Conservation (phyloP, 2,797 vertebrate species). For the Arremon aurantiirostris region DNA sequence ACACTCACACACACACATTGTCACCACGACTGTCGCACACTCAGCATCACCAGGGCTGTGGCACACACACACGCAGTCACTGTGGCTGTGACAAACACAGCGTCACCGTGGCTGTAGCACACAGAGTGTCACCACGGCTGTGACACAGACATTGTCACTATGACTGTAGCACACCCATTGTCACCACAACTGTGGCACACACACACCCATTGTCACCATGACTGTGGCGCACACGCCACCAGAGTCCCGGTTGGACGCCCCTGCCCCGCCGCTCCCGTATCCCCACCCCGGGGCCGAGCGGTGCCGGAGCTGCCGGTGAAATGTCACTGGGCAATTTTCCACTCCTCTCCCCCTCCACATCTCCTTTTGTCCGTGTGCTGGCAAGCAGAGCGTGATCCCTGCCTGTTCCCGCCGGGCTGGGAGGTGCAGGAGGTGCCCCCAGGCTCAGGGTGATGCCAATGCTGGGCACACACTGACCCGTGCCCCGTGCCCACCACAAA, state of each 20-base stretch:
- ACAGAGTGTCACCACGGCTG: rapidly evolving
- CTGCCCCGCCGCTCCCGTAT: rapidly evolving
- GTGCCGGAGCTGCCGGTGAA: neutral
- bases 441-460: rapidly evolving
- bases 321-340: neutral
- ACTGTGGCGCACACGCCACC: neutral
- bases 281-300: rapidly evolving
- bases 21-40: too few species aligned
- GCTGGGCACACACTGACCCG: rapidly evolving
- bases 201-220: neutral
- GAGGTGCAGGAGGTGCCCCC: neutral
- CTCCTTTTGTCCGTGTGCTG: neutral
- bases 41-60: too few species aligned
- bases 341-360: neutral
- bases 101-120: neutral
- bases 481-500: neutral
- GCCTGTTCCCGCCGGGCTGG: neutral
- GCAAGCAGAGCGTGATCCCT: neutral
- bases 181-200: too few species aligned
- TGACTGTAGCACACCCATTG: neutral
- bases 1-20: too few species aligned
- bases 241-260: rapidly evolving
- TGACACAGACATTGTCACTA: rapidly evolving
- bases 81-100: rapidly evolving
- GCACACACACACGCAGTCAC: too few species aligned